Evolutionary conservation across 2,888 invertebrate genomes (phyloP).

Genomic region (Aspidapion aeneum): DNA sequence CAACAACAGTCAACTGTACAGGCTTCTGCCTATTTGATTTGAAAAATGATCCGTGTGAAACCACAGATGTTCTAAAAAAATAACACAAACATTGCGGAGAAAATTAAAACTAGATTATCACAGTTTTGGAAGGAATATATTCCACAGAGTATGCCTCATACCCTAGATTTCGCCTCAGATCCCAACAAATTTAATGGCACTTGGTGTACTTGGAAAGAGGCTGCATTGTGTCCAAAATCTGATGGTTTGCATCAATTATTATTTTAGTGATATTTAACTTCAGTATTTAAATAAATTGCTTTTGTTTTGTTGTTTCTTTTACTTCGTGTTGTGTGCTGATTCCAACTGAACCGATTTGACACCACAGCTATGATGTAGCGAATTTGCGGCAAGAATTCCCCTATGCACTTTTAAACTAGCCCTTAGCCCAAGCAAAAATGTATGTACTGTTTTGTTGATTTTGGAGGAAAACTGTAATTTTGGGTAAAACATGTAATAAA

Average conservation of each 20-base stretch:
- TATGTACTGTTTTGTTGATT: no score
- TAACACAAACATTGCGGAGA: slow-evolving; percentile 24
- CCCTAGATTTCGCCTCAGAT: slow-evolving; percentile 33
- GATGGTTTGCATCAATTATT: background rate
- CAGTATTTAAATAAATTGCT: no score
- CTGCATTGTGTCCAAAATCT: slow-evolving; percentile 17
- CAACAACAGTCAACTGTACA: slow-evolving; percentile 20
- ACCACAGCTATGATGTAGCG: no score
- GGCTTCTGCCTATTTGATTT: slow-evolving; percentile 40
- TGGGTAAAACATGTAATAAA: no score
- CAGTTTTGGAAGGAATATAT: slow-evolving; percentile 27
- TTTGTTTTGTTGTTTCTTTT: no score
- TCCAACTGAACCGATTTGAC: no score
- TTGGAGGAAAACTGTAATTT: no score
- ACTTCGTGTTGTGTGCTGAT: no score
- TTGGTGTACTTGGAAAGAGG: slow-evolving; percentile 40
- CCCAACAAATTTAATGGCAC: slow-evolving; percentile 36
- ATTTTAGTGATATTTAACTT: background rate
- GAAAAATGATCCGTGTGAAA: slow-evolving; percentile 41
- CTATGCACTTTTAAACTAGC: no score
- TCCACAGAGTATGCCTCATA: slow-evolving; percentile 30
- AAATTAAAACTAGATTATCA: slow-evolving; percentile 28
- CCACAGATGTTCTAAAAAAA: slow-evolving; percentile 34
- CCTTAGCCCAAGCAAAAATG: no score
- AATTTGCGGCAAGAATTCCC: no score